These are phyloP conservation scores for Andrena minutula DNA, from an alignment of 2,888 invertebrate species.

Conservation along the genomic window DNA sequence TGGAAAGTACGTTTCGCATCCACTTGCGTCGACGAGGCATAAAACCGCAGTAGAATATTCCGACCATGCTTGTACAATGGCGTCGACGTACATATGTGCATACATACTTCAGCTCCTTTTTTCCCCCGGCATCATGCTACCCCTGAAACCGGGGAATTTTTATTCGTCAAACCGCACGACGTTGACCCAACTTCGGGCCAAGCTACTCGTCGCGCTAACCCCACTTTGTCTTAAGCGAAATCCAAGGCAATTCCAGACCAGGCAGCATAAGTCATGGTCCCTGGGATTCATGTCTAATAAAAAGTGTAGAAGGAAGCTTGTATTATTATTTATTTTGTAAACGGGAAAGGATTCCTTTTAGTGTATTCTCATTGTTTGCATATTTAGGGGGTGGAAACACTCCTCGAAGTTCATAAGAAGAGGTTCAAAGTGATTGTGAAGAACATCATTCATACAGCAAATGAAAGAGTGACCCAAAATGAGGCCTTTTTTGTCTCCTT, in stretches of 20 bases:
- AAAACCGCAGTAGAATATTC: constrained; percentile 56
- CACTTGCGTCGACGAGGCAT: constrained; percentile 55
- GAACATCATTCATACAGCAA: no score
- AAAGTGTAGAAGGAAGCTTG: no score
- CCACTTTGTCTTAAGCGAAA: constrained; percentile 50
- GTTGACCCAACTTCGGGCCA: constrained; percentile 45
- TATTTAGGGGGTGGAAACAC: no score
- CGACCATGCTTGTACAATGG: constrained; percentile 49
- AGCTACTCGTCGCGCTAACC: constrained; percentile 25
- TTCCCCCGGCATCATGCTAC: constrained; percentile 5
- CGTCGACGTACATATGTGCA: constrained; percentile 44
- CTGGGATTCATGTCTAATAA: not conserved
- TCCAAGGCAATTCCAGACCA: constrained; percentile 43
- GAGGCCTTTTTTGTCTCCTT: no score
- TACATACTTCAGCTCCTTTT: constrained; percentile 36
- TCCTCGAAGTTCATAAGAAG: no score
- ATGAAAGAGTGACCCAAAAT: no score
- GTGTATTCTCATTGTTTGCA: no score
- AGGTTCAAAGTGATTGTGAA: no score
- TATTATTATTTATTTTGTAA: no score
- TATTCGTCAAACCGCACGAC: constrained; percentile 34
- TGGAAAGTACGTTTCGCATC: constrained; percentile 55
- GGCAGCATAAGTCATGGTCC: constrained; percentile 42
- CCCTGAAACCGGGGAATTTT: constrained; percentile 31
- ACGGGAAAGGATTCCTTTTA: no score